Evolutionary conservation across 1,140 invertebrate species (phyloP), one percentile per base, ranked within the genome.

Genomic region (Goniozus legneri): DNA sequence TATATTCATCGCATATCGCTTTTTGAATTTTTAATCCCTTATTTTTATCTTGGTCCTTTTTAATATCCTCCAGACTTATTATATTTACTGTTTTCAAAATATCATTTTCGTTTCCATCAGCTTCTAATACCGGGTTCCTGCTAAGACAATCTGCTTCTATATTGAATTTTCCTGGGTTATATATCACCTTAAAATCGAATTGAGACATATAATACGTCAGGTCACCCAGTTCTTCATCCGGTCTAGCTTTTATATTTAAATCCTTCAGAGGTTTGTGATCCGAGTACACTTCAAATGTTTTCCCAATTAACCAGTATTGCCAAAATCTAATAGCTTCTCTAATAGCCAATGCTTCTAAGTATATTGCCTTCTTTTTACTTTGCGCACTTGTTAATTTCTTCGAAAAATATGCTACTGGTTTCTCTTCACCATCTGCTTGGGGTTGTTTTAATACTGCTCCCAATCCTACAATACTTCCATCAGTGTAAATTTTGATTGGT

Each of bases 251-350:
- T 20, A 47, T 31, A n/a, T 50, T 54, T 32, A 56, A 15, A 42
- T 58, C 53, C 34, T 52, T 50, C 31, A 60, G 38, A 13, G 58
- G 57, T 34, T 60, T 60, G 31, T 58, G 48, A 37, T 62, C 57
- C 2, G 45, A 48, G 27, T 20, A 52, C 12, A 62, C 38, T 22
- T 8, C 45, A 41, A 62, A 60, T 40, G 19, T 10, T 42, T 30
- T 33, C 18, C 50, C 53, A 31, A 56, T 47, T 2, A 60, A 16
- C 33, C 38, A 44, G n/a, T 57, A 16, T 34, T 54, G 32, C 35
- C 35, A 44, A 15, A 36, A 40, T 2, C 16, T 8, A 2, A 42
- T n/a, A 8, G 57, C 60, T 37, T 59, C 51, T 22, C 31, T 8
- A 45, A 58, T 62, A 1, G 38, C 19, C 22, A 44, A 44, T 36